Evolutionary conservation across 2,888 invertebrate species (phyloP).

Genomic region (Synanthedon tipuliformis): DNA sequence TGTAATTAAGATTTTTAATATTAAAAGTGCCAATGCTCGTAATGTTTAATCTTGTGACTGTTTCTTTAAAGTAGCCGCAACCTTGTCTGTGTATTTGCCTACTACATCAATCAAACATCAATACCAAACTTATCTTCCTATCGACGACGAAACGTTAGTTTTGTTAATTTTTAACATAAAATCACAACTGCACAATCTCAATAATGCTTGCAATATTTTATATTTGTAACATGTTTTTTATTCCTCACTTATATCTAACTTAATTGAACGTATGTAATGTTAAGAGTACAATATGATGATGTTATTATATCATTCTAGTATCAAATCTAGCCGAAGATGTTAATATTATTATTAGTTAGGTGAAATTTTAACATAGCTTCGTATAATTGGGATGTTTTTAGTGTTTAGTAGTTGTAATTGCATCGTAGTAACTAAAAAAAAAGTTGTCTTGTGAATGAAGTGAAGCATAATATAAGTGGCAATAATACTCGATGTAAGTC

Average conservation of each 20-base stretch:
- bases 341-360: slow-evolving; percentile 69
- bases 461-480: slow-evolving; percentile 50
- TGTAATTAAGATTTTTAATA: slow-evolving; percentile 67
- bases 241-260: slow-evolving; percentile 52
- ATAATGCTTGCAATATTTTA: slow-evolving; percentile 68
- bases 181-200: slow-evolving; percentile 69
- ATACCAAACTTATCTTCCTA: slow-evolving; percentile 39
- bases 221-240: slow-evolving; percentile 47
- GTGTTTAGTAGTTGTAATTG: slow-evolving; percentile 60
- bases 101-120: slow-evolving; percentile 32
- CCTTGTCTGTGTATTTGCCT: slow-evolving; percentile 24
- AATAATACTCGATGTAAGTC: slow-evolving; percentile 65
- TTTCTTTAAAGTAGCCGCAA: slow-evolving; percentile 50
- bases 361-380: slow-evolving; percentile 70
- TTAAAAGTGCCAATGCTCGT: slow-evolving; percentile 73
- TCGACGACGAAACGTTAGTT: slow-evolving; percentile 30
- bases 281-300: slow-evolving; percentile 71
- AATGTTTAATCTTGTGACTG: slow-evolving; percentile 66
- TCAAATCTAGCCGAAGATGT: slow-evolving; percentile 72
- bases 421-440: slow-evolving; percentile 58
- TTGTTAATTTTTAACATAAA: slow-evolving; percentile 37
- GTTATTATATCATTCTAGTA: slow-evolving; percentile 71
- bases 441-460: slow-evolving; percentile 51
- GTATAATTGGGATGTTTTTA: slow-evolving; percentile 70
- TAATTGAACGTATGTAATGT: slow-evolving; percentile 64